These are phyloP conservation scores for Ichneumon xanthorius DNA, from an alignment of 2,888 invertebrate species.

Conservation along the genomic window DNA sequence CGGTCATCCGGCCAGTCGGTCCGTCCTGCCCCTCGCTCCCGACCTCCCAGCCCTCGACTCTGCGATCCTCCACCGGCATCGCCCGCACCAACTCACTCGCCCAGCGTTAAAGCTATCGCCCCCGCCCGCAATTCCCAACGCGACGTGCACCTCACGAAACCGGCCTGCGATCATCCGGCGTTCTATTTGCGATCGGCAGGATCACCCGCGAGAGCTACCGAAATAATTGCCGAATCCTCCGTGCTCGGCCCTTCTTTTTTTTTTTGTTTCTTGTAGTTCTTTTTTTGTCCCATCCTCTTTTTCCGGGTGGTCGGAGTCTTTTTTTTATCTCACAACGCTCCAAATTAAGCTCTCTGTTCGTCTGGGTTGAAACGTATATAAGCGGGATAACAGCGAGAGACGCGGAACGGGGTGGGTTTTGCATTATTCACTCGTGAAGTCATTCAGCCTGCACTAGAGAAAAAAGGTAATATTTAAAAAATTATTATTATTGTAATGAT, in stretches of 20 bases:
- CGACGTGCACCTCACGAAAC: conserved; percentile 27
- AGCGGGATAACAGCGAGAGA: background rate
- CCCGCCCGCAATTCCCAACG: conserved; percentile 24
- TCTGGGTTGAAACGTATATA: background rate
- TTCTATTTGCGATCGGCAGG: conserved; percentile 23
- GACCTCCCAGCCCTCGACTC: background rate
- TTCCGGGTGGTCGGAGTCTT: background rate
- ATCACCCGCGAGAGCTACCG: conserved; percentile 42
- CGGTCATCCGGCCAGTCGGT: conserved; percentile 42
- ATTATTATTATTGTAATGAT: background rate
- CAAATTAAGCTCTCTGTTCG: conserved; percentile 10
- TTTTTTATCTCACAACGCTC: background rate
- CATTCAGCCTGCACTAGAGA: background rate
- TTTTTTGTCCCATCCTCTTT: background rate
- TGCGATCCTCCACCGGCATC: background rate
- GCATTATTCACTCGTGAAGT: background rate
- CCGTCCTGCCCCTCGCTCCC: conserved; percentile 15
- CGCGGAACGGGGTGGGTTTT: background rate
- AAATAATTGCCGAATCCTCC: conserved; percentile 48
- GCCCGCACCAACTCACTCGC: background rate
- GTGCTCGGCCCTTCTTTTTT: conserved; percentile 9
- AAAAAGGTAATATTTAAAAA: background rate
- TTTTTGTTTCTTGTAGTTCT: background rate
- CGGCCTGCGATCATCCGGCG: conserved; percentile 24
- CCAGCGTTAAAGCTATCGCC: conserved; percentile 21